These are phyloP conservation scores for Bedellia somnulentella DNA, from an alignment of 2,888 invertebrate species.

Conservation along the genomic window DNA sequence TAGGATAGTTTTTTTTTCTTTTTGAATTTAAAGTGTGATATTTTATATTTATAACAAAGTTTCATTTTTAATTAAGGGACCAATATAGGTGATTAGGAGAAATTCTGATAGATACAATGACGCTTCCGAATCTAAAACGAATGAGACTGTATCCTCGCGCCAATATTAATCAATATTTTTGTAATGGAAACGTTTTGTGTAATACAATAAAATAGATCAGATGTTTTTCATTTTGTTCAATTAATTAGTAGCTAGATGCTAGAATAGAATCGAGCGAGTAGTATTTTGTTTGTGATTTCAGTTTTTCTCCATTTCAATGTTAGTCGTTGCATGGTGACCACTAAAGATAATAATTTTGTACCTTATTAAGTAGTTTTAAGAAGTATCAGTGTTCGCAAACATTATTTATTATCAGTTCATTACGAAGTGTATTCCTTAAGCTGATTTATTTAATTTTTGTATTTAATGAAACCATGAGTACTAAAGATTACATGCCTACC, in stretches of 20 bases:
- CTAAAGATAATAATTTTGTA: constrained; percentile 55
- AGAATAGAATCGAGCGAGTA: constrained; percentile 22
- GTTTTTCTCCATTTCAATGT: constrained; percentile 40
- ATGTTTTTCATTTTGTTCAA: background rate
- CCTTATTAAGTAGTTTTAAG: constrained; percentile 50
- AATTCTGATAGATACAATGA: constrained; percentile 46
- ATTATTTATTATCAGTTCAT: constrained; percentile 62
- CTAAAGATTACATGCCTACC: constrained; percentile 21
- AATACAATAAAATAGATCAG: constrained; percentile 46
- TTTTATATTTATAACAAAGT: constrained; percentile 58
- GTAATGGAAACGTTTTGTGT: constrained; percentile 35
- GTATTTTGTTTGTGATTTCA: constrained; percentile 32
- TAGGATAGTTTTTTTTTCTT: constrained; percentile 43
- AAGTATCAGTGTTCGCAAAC: constrained; percentile 52
- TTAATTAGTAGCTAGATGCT: constrained; percentile 17
- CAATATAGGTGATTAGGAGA: constrained; percentile 57
- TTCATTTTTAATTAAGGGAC: constrained; percentile 59
- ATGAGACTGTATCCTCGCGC: constrained; percentile 41
- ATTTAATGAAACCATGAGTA: constrained; percentile 55
- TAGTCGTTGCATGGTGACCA: constrained; percentile 48
- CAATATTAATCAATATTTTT: constrained; percentile 21
- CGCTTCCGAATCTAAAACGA: constrained; percentile 36
- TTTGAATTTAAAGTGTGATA: constrained; percentile 62
- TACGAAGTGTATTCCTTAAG: constrained; percentile 51
- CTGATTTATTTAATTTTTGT: constrained; percentile 59